Evolutionary conservation across 2,113 vertebrate species (phyloP).

Genomic region (Rostratula benghalensis): DNA sequence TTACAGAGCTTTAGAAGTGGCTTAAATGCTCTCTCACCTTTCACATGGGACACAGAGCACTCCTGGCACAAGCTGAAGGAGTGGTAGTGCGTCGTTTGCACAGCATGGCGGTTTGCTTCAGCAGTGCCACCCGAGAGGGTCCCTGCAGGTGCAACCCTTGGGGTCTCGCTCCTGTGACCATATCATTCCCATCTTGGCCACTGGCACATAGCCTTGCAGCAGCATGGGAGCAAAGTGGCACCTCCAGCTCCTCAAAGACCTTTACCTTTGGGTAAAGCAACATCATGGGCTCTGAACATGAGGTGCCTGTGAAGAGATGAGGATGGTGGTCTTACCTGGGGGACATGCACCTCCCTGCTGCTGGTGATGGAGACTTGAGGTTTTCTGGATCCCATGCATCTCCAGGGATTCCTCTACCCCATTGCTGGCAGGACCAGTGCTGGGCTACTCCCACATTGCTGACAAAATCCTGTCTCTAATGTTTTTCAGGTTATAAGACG

Average conservation of each 20-base stretch:
- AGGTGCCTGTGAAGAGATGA: background rate
- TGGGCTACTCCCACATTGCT: background rate
- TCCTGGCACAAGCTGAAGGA: background rate
- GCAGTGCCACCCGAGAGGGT: accelerated
- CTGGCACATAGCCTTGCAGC: background rate
- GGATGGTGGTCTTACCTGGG: background rate
- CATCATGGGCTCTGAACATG: background rate
- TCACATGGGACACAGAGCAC: background rate
- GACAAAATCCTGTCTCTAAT: background rate
- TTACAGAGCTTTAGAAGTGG: conserved; percentile 13
- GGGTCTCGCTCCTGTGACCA: accelerated
- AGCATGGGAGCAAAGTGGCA: background rate
- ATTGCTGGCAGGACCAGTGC: no score
- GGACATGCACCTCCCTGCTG: background rate
- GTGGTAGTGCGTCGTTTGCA: accelerated
- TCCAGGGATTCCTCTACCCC: background rate
- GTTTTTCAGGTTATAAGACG: background rate
- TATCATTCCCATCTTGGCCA: background rate
- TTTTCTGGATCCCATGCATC: background rate
- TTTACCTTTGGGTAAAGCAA: background rate
- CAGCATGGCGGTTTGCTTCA: background rate
- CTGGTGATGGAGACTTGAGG: accelerated
- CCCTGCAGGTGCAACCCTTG: accelerated
- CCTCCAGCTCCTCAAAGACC: background rate
- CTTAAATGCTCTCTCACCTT: conserved; percentile 1